Evolutionary conservation across 2,888 invertebrate genomes (phyloP), one percentile per base, ranked within the genome.

Genomic region (Drosophila eohydei): DNA sequence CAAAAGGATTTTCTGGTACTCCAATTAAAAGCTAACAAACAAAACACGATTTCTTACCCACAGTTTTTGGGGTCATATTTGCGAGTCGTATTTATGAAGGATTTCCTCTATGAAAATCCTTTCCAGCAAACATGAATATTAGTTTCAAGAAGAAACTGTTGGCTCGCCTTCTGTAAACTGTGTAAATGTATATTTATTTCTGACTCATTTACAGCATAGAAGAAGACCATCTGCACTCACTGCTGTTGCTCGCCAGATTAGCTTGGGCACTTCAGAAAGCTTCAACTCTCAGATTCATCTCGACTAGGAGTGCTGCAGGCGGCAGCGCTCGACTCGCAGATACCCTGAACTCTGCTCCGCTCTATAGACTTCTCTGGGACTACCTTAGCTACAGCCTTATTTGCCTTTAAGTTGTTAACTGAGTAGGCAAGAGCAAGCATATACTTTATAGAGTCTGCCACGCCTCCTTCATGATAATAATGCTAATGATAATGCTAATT

Each of bases 21-120:
- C 54, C 67, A 67, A 62, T 67, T 67, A 67, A 67, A 62, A 56
- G 43, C 67, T 32, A 62, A 44, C 67, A 62, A 58, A 56, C 56
- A 43, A 43, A 48, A 50, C 30, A 38, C 36, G 50, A 56, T 51
- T 58, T 38, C 48, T 57, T 48, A 30, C 46, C 28, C 21, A 51
- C 51, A 60, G 50, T 40, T 54, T 54, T 54, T 54, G 30, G 14
- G 60, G 51, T 51, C 60, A 60, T 51, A 51, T 41, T 51, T 51
- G 60, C 58, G 1, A 38, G 26, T 36, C 48, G 48, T 11, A 12
- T 12, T 38, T 30, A 56, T 43, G 32, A 32, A 32, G 41, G 3
- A 43, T 56, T 32, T 43, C 28, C 55, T 32, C 16, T 50, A 50
- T 16, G 4, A 9, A 16, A 16, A 11, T 6, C 30, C n/a, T 30